Percentiles rank a stretch among this genome's conserved stretches.
These are phyloP conservation scores for Epinotia demarniana DNA, from an alignment of 2,888 invertebrate genomes.

Conservation along the genomic window DNA sequence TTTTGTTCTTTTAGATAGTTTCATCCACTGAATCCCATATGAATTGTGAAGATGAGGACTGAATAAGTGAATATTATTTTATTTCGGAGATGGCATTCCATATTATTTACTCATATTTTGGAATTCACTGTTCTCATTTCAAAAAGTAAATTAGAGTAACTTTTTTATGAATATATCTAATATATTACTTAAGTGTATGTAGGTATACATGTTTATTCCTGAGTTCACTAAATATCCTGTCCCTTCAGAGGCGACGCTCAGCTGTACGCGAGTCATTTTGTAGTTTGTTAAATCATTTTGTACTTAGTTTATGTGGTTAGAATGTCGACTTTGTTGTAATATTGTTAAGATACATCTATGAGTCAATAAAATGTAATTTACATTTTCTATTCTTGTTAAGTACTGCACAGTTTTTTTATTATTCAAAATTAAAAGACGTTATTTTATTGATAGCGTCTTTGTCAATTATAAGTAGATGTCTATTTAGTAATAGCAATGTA, in stretches of 20 bases:
- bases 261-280: conserved; percentile 40
- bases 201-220: conserved; percentile 12
- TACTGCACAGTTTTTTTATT: conserved; percentile 3
- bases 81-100: not conserved
- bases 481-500: conserved; percentile 9
- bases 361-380: conserved; percentile 39
- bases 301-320: conserved; percentile 73
- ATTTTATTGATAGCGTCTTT: conserved; percentile 25
- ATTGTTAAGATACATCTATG: conserved; percentile 51
- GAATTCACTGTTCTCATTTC: not conserved
- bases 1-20: not conserved
- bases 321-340: conserved; percentile 63
- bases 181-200: not conserved
- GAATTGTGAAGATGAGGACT: not conserved
- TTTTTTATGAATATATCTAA: not conserved
- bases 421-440: conserved; percentile 9
- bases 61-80: not conserved
- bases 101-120: not conserved
- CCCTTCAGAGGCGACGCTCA: conserved; percentile 28
- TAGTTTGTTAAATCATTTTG: conserved; percentile 59
- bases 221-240: conserved; percentile 18
- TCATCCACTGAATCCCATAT: not conserved
- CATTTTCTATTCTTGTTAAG: not conserved
- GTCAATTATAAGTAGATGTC: conserved; percentile 22
- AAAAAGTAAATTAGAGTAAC: not conserved